phyloP scores from a whole-genome alignment of 1,140 invertebrate genomes.

The Drosophila asahinai region DNA sequence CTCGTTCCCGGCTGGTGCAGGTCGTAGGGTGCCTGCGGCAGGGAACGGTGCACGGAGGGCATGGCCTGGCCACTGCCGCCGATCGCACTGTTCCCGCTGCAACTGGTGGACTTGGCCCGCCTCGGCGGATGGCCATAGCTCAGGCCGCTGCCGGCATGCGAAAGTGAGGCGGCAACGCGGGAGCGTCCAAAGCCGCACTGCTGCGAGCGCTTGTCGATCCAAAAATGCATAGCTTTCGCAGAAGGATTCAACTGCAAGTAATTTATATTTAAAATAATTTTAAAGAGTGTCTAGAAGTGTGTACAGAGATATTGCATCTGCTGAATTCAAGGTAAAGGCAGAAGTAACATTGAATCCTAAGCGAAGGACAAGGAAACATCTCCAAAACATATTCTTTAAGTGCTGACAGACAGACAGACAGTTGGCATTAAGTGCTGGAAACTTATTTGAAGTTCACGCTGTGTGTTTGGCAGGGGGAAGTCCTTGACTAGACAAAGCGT shows the following conservation, averaged over 20 bases:
- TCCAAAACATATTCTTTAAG: slow-evolving; percentile 6
- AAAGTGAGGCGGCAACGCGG: slow-evolving; percentile 81
- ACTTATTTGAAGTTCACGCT: slow-evolving; percentile 65
- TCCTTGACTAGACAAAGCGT: slow-evolving; percentile 67
- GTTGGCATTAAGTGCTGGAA: slow-evolving; percentile 51
- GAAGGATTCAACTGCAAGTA: slow-evolving; percentile 23
- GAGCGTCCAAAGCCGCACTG: slow-evolving; percentile 88
- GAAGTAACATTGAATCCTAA: neutral
- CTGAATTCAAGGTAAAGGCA: neutral
- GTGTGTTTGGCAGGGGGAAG: slow-evolving; percentile 19
- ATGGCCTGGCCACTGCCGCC: slow-evolving; percentile 45
- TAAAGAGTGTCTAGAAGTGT: no score
- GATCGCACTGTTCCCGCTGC: slow-evolving; percentile 32
- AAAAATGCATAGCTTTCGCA: slow-evolving; percentile 88
- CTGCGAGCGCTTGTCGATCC: slow-evolving; percentile 90
- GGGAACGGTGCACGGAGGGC: slow-evolving; percentile 54
- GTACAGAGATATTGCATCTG: no score
- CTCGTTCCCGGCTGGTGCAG: slow-evolving; percentile 61
- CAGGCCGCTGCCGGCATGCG: slow-evolving; percentile 76
- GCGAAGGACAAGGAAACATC: slow-evolving; percentile 1
- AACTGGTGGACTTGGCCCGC: slow-evolving; percentile 68
- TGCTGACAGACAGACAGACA: slow-evolving; percentile 29
- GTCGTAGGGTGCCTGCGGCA: slow-evolving; percentile 57
- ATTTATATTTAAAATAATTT: neutral
- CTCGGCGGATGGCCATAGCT: slow-evolving; percentile 83